A percentile compares a stretch with the other conserved stretches of the same genome.
Evolutionary conservation across 2,797 vertebrate genomes (phyloP).

Genomic region (Ctenochaetus hawaiiensis): DNA sequence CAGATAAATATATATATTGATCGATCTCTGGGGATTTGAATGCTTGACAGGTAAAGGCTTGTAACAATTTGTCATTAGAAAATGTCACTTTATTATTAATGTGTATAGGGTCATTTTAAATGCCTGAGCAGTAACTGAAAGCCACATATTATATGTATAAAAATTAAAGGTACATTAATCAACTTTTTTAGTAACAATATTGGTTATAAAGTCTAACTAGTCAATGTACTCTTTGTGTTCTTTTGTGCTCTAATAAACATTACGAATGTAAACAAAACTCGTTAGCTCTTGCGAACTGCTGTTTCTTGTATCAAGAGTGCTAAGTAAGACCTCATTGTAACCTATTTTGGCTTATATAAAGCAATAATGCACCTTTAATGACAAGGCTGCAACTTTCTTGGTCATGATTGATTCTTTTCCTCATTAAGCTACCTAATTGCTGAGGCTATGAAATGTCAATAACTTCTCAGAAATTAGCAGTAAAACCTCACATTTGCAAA

Average conservation of each 20-base stretch:
- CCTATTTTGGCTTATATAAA: no score
- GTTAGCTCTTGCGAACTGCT: not conserved
- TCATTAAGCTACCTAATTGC: not conserved
- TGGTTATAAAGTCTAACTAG: no score
- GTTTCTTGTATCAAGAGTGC: no score
- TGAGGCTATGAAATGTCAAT: not conserved
- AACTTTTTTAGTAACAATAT: no score
- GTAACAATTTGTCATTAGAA: not conserved
- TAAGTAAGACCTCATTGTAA: no score
- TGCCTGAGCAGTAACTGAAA: not conserved
- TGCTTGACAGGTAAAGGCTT: not conserved
- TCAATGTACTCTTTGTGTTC: no score
- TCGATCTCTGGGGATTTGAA: slow-evolving; percentile 11
- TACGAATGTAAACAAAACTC: no score
- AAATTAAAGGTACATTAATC: no score
- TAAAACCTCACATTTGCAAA: not conserved
- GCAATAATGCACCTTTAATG: no score
- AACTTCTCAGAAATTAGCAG: not conserved
- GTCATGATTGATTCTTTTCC: not conserved
- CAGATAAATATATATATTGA: slow-evolving; percentile 63
- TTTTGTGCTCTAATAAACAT: no score
- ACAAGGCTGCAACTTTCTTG: not conserved
- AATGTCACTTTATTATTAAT: not conserved
- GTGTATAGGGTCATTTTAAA: not conserved
- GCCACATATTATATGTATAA: no score